Evolutionary conservation across 2,113 vertebrate genomes (phyloP), one percentile per base, ranked within the genome.

Genomic region (Rhinopomastus cyanomelas): DNA sequence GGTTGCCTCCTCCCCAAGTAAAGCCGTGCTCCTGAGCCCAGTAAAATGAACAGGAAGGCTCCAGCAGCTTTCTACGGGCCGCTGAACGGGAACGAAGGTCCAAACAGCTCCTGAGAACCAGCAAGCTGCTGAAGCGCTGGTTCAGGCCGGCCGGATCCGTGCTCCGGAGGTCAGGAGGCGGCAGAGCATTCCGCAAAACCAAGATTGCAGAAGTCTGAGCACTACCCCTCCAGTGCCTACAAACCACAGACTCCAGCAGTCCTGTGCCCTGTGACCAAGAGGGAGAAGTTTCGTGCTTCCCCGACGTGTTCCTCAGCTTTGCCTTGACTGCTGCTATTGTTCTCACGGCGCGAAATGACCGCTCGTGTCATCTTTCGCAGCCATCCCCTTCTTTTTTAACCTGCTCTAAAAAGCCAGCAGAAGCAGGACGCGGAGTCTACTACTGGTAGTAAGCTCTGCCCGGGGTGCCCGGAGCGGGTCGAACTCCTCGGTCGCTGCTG

Each of bases 191-290:
- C 87, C 89, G 22, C 87, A 78, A 39, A 13, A 26, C 87, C 93
- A 62, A 85, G 91, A 86, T 39, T 88, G 91, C 94, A 79, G 62
- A 49, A 78, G 93, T 32, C 29, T 3, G 86, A 94, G 86, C 21
- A 0, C 85, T 84, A 74, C 60, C 88, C 72, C 64, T 92, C 81
- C 86, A 65, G 61, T 32, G 83, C 88, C 64, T 36, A 15, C 89
- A 83, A 87, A 92, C 79, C 93, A 36, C 89, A 93, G 95, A 21
- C 89, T 93, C 93, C 93, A 91, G 89, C 87, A 15, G 52, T 44
- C 67, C 71, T 81, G 71, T 85, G 66, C 69, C 67, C 86, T 89
- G 65, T 60, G 5, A 5, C 62, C 29, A 2, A 18, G 12, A 67
- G 83, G 18, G 72, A 73, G 62, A 61, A 29, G 74, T 26, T 64